Percentiles rank a stretch among this genome's conserved stretches.
phyloP scores from a whole-genome alignment of 2,113 vertebrate genomes.

The Pluvialis apricaria region DNA sequence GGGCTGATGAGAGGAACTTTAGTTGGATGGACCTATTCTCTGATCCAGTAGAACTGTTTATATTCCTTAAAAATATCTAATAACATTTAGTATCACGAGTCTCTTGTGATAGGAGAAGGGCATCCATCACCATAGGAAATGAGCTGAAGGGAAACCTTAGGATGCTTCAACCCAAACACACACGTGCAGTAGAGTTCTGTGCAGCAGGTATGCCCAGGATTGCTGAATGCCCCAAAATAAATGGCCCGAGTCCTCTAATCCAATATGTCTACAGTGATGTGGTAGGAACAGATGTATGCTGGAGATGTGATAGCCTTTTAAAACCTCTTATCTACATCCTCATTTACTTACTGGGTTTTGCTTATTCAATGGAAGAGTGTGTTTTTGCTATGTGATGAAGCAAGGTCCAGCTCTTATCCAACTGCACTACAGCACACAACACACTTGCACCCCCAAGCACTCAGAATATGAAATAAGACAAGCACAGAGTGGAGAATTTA shows the following conservation, averaged over 20 bases:
- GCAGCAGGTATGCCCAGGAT: not conserved
- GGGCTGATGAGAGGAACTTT: not conserved
- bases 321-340: not conserved
- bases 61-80: not conserved
- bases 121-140: not conserved
- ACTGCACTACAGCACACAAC: not conserved
- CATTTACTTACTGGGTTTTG: not conserved
- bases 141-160: not conserved
- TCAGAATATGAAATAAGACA: not conserved
- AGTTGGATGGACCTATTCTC: not conserved
- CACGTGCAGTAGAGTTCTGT: accelerated
- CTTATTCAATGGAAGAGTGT: not conserved
- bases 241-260: not conserved
- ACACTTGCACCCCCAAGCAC: not conserved
- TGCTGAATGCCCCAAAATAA: not conserved
- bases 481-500: not conserved
- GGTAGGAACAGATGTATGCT: not conserved
- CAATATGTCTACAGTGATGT: not conserved
- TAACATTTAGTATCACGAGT: not conserved
- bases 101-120: not conserved
- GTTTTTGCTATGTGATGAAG: not conserved
- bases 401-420: not conserved
- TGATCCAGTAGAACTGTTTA: not conserved
- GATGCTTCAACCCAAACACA: not conserved
- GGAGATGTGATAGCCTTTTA: not conserved